phyloP scores from a whole-genome alignment of 2,113 vertebrate species.

The Nansenia antarctica region DNA sequence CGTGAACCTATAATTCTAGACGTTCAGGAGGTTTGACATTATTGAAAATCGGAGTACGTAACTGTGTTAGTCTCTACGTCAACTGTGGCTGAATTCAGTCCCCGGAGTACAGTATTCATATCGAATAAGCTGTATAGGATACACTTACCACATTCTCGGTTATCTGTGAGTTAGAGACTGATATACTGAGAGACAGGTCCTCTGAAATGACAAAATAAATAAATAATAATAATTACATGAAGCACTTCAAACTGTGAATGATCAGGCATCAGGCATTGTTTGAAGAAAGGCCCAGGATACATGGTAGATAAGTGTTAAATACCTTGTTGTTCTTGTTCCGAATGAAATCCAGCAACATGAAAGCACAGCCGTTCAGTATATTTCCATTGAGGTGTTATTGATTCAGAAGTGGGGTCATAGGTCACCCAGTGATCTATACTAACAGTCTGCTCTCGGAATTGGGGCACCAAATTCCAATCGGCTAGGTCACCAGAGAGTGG shows the following conservation, averaged over 20 bases:
- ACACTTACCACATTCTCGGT: conserved; percentile 91
- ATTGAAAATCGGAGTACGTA: too few relatives aligned
- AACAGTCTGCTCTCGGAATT: background rate
- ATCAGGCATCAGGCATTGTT: background rate
- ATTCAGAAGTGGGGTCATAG: background rate
- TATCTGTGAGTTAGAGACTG: conserved; percentile 90
- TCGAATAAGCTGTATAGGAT: background rate
- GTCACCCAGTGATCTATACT: background rate
- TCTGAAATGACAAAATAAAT: conserved; percentile 1
- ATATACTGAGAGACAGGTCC: conserved; percentile 89
- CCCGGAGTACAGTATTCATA: background rate
- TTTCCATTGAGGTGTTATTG: conserved; percentile 1
- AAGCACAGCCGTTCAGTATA: background rate
- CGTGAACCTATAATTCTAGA: too few relatives aligned
- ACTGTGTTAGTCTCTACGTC: too few relatives aligned
- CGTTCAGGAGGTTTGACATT: too few relatives aligned
- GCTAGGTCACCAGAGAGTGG: background rate
- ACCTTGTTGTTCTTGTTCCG: too few relatives aligned
- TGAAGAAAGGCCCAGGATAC: background rate
- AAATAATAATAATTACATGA: background rate
- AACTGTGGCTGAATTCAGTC: background rate
- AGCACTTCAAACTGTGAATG: background rate
- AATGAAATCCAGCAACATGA: too few relatives aligned
- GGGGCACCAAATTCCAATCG: background rate
- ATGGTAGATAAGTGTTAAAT: too few relatives aligned